Evolutionary conservation across 2,888 invertebrate species (phyloP), one percentile per base, ranked within the genome.

Genomic region (Microplitis manilae): DNA sequence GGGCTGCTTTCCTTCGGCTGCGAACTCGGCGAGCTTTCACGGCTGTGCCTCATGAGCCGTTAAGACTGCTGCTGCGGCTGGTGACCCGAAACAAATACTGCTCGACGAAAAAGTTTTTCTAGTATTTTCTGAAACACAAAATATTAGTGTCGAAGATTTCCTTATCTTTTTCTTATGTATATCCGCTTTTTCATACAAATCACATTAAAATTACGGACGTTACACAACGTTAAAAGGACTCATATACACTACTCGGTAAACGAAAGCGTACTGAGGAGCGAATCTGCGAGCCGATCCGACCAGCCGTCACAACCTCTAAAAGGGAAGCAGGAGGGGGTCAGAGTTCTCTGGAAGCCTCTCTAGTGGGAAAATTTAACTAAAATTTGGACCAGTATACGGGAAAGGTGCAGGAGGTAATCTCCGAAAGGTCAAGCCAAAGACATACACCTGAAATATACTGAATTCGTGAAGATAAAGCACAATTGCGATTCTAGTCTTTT

Each of bases 361-460:
- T 38, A 30, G 38, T 20, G 20, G 65, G 13, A 20, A 65, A 65
- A 65, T 30, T 65, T n/a, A 20, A 20, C 9, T 61, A 65, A 65
- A 9, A 62, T 6, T 17, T 65, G 20, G 20, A 65, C 13, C 2
- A 65, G 65, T 65, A 65, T 65, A 30, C 38, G 7, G 8, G 2
- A 65, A 17, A 15, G 15, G 68, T 39, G 15, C 39, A 41, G 40
- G n/a, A 39, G 68, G 41, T 68, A 39, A 41, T 68, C 41, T 41
- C 68, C 68, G 68, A 68, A 39, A 68, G 39, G 39, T 68, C 41
- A 68, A 68, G 40, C 68, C 68, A 39, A 39, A 68, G n/a, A 41
- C 68, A 68, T 39, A 68, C 1, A 68, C 68, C 68, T 68, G 20
- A 17, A 64, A 64, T 17, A 30, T n/a, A n/a, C n/a, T n/a, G n/a